Evolutionary conservation across 2,797 vertebrate species (phyloP), one percentile per base, ranked within the genome.

Genomic region (Platalea minor): DNA sequence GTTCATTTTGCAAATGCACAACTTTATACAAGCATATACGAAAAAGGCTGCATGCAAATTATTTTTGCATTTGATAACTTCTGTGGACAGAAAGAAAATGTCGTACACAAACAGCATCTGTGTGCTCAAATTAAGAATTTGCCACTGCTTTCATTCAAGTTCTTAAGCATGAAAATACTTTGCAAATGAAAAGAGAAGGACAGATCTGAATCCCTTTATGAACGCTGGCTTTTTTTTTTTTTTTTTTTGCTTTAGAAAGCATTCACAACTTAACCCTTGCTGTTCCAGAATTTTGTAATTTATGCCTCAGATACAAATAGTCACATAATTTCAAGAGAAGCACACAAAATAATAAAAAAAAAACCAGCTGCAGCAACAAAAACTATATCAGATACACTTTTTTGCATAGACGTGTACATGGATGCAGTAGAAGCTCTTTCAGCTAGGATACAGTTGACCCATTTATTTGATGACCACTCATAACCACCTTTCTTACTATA

Each of bases 31-130:
- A 20, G 20, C 48, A 70, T 15, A 65, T 45, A 77, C 4, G 16
- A 92, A 94, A 74, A 93, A 21, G 18, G 26, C 60, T 85, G 57
- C 29, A 48, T 65, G 68, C 17, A 86, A 76, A 91, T 76, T 81
- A 26, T 3, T 91, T 92, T 67, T 94, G 39, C 29, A 45, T 91
- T 93, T 85, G 81, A 91, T 88, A 68, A 29, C 75, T 94, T 89
- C n/a, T 87, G 72, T 92, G 80, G 84, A 94, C 78, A 95, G 69
- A 91, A 96, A 88, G 91, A 93, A 85, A 91, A 85, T 85, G 82
- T 20, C 1, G 0, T 75, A 91, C 37, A 74, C 57, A 83, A 96
- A 92, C 84, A 85, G 78, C 93, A 94, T 91, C 89, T 93, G 81
- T 78, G 72, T 75, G 39, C 68, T 88, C 68, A 92, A 91, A 88